Evolutionary conservation across 2,797 vertebrate species (phyloP), one percentile per base, ranked within the genome.

Genomic region (Merluccius polli): DNA sequence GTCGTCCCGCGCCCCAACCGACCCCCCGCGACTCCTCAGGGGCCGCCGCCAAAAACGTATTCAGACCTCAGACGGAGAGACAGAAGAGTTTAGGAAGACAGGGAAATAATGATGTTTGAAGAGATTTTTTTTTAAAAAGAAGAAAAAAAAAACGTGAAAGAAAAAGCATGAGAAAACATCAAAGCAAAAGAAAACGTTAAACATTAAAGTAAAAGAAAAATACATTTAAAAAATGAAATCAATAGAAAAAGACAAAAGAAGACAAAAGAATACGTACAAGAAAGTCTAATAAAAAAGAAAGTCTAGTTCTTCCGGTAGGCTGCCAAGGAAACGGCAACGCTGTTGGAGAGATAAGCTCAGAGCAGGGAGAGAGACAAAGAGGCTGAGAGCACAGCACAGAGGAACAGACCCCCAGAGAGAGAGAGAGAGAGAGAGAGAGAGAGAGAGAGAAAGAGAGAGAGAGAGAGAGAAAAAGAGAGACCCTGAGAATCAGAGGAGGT

Each of bases 1-100:
- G 86, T 86, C 65, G 78, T 80, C 78, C 85, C 78, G 71, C 77
- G 76, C 77, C 85, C 75, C 79, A 74, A 70, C 78, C 71, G 32
- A 71, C 80, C 85, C 82, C 87, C 85, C 70, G 78, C 86, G 83
- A 77, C 81, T 82, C 74, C 82, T 79, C 86, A 79, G 81, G 75
- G 85, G 82, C 83, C 73, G 31, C 76, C 72, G 76, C 10, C 70
- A 83, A 84, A 89, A 88, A 82, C 75, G 33, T 72, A 86, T 77
- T 75, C 75, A 73, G 35, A 73, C 65, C 31, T 38, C 36, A 7
- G 36, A 35, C 33, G n/a, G n/a, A 38, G 48, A 59, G 18, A 59
- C 48, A n/a, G 18, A n/a, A 12, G 48, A 59, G 48, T 59, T 59
- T 1, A 59, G 48, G 48, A n/a, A 59, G 48, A 59, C 48, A n/a